Base-by-base conservation (phyloP, 2,888 invertebrate genomes). In the Temnothorax ravouxi region DNA sequence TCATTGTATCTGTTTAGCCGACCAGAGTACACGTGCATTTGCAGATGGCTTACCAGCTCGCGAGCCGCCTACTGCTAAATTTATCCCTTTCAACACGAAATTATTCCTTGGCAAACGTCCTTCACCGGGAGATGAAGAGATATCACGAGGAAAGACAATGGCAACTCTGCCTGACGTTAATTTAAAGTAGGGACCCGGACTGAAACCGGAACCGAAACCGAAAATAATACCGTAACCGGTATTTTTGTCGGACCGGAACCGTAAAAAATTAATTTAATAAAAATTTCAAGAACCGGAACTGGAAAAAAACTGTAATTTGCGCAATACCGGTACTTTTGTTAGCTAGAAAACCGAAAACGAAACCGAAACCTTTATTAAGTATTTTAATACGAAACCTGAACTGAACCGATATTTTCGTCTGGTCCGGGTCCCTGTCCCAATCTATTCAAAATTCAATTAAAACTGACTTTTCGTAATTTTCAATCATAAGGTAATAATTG, bases 1-100 rank as follows among this genome's bases (percentile, higher is more conserved):
- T 80, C 59, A 80, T 80, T 80, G 79, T 80, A 61, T 80, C 72
- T 72, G 59, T 80, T 80, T 80, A 80, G 72, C 79, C 72, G 50
- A 71, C 72, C 50, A 59, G 34, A 47, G 72, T 72, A 72, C 50
- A 61, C 38, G 34, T 18, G 72, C 38, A 71, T 79, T 80, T 21
- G 59, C 59, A 71, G 59, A 59, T 47, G 79, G 47, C 59, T 80
- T 72, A 38, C 25, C 25, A 44, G 25, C 47, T 67, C 69, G 41
- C 69, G 29, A n/a, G 38, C 50, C 38, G 59, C 38, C 72, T 61
- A 71, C 69, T 79, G 47, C 62, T 75, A 62, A 52, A 76, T 76
- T 76, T 64, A 80, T 61, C 29, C 56, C 69, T 38, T 44, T 38
- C 50, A 61, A 18, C 59, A 1, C 47, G n/a, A 71, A 67, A 79